A percentile compares a stretch with the other conserved stretches of the same genome.
Evolutionary conservation across 2,888 invertebrate genomes (phyloP).

Genomic region (Colletes collaris): DNA sequence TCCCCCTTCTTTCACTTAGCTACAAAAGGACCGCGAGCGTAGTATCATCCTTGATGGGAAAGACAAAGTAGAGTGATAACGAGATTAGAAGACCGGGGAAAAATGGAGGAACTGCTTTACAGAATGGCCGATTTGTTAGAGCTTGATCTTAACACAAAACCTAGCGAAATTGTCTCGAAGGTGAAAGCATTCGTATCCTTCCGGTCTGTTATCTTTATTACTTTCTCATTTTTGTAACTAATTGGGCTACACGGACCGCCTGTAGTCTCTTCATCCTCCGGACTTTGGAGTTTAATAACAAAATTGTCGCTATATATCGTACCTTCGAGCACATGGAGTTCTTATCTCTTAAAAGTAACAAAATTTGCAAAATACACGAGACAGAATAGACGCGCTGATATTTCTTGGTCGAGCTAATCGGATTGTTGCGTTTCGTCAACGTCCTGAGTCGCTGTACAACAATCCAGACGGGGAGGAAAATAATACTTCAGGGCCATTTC

Average conservation of each 20-base stretch:
- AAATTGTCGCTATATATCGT: background rate
- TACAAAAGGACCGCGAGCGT: background rate
- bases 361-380: background rate
- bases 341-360: too few relatives aligned
- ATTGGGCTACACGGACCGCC: background rate
- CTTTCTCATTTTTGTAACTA: background rate
- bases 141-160: background rate
- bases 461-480: slow-evolving; percentile 41
- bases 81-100: background rate
- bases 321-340: too few relatives aligned
- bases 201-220: background rate
- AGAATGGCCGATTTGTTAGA: background rate
- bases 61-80: slow-evolving; percentile 1
- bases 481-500: slow-evolving; percentile 48
- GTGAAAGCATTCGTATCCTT: background rate
- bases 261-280: background rate
- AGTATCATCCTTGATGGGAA: background rate
- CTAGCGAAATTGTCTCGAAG: background rate
- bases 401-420: slow-evolving; percentile 28
- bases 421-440: slow-evolving; percentile 38
- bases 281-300: background rate
- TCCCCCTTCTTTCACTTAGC: background rate
- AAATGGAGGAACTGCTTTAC: background rate
- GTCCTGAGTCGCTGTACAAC: slow-evolving; percentile 3
- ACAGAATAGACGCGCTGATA: background rate